A percentile compares a stretch with the other conserved stretches of the same genome.
phyloP scores from a whole-genome alignment of 2,888 invertebrate genomes.

The Galerucella pusilla region DNA sequence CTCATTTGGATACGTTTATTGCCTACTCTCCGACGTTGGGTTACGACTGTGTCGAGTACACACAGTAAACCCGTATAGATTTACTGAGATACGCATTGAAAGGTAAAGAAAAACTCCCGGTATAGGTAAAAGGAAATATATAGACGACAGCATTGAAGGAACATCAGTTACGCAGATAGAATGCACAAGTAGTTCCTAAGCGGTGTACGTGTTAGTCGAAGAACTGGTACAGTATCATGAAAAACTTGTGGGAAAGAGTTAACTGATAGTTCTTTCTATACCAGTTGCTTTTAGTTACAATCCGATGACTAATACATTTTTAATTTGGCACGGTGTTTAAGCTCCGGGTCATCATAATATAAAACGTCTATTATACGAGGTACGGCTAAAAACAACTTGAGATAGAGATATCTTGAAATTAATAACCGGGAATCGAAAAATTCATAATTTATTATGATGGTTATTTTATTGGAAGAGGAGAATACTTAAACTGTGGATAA shows the following conservation, averaged over 20 bases:
- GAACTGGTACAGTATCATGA: conserved; percentile 19
- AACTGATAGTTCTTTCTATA: conserved; percentile 11
- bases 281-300: neutral
- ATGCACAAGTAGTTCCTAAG: conserved; percentile 31
- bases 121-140: conserved; percentile 43
- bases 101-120: conserved; percentile 39
- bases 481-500: too few species aligned
- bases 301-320: neutral
- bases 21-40: neutral
- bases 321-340: neutral
- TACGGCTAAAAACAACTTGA: neutral
- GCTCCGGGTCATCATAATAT: neutral
- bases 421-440: too few species aligned
- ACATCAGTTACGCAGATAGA: conserved; percentile 30
- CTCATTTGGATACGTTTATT: neutral
- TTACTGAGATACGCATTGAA: conserved; percentile 38
- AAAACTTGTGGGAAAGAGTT: conserved; percentile 29
- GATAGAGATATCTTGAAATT: too few species aligned
- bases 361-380: neutral
- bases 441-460: too few species aligned
- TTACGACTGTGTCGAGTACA: conserved; percentile 7
- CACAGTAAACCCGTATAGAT: conserved; percentile 29
- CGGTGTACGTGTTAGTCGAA: conserved; percentile 12
- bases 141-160: conserved; percentile 42
- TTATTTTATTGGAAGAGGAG: too few species aligned